phyloP scores from a whole-genome alignment of 2,113 vertebrate species.

The Anolis sagrei region DNA sequence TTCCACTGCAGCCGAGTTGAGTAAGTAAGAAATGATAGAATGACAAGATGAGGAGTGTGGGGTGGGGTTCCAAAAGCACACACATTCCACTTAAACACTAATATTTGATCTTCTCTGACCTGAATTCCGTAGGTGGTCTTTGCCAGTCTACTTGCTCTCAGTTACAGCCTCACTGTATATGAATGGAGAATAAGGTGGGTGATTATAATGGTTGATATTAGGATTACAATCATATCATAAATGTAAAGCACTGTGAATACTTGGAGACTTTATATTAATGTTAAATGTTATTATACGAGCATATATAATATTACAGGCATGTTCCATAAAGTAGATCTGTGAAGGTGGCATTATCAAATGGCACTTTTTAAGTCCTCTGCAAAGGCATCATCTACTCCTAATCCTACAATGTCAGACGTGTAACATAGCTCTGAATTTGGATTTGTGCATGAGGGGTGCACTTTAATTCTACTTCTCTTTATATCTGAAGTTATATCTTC shows the following conservation, averaged over 20 bases:
- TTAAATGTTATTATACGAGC: background rate
- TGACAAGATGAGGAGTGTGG: no score
- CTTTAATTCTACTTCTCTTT: no score
- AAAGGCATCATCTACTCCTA: background rate
- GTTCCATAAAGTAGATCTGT: no score
- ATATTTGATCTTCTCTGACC: background rate
- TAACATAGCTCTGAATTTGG: background rate
- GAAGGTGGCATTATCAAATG: background rate
- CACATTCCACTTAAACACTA: no score
- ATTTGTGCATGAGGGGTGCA: background rate
- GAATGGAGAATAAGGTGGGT: no score
- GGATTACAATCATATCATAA: background rate
- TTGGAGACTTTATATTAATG: background rate
- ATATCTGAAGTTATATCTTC: background rate
- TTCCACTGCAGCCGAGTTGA: no score
- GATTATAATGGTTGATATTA: background rate
- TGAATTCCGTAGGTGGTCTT: background rate
- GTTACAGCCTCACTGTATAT: background rate
- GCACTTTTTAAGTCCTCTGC: background rate
- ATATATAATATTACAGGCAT: background rate
- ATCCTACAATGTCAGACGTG: background rate
- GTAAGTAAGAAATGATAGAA: no score
- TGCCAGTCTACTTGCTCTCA: background rate
- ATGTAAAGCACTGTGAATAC: background rate
- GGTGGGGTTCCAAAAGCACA: no score